Conservation (phyloP, 2,113 vertebrate genomes). For the Athene cunicularia region DNA sequence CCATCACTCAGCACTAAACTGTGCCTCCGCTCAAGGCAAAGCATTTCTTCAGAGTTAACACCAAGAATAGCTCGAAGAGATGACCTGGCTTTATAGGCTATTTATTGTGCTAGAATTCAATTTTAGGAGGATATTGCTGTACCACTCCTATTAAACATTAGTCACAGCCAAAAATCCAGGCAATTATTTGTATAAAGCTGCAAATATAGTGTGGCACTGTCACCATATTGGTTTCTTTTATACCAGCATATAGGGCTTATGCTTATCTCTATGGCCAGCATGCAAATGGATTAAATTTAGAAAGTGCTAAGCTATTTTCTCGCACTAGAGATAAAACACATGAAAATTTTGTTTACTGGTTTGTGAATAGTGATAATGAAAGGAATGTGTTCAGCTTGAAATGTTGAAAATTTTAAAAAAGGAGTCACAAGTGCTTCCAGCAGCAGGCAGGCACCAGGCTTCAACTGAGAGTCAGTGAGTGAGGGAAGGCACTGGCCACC, state of each 20-base stretch:
- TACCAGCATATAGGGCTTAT: neutral
- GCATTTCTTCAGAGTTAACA: neutral
- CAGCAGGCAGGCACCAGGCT: neutral
- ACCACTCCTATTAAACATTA: neutral
- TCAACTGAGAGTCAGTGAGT: neutral
- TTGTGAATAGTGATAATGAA: constrained; percentile 13
- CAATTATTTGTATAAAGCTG: neutral
- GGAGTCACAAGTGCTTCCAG: neutral
- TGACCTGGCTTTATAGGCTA: neutral
- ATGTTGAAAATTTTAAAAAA: neutral
- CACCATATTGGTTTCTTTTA: neutral
- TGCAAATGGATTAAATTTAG: neutral
- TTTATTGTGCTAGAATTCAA: neutral
- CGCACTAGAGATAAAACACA: neutral
- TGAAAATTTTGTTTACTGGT: constrained; percentile 5
- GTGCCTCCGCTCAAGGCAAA: neutral
- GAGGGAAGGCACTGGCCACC: neutral
- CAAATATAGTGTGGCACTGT: neutral
- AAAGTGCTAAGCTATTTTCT: constrained; percentile 24
- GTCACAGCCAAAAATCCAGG: neutral
- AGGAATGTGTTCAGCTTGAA: neutral
- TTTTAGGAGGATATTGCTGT: neutral
- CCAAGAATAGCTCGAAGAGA: neutral
- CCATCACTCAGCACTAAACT: neutral
- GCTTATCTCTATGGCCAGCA: constrained; percentile 17